phyloP scores from a whole-genome alignment of 2,113 vertebrate species.

The Emydocephalus ijimae region DNA sequence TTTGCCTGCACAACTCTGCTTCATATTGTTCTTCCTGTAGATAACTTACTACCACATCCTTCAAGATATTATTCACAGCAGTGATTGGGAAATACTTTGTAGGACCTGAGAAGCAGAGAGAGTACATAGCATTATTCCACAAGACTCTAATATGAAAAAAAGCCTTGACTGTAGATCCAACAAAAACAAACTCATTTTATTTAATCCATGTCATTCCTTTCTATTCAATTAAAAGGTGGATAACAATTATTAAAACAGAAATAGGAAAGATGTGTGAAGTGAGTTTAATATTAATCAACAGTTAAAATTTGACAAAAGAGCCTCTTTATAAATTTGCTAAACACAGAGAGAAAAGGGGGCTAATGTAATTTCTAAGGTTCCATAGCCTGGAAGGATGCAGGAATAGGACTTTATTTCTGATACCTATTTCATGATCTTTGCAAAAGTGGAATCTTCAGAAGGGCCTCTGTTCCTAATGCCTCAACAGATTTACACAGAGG shows the following conservation, averaged over 20 bases:
- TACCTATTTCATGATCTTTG: neutral
- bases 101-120: slow-evolving; percentile 67
- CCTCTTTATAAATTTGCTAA: neutral
- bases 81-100: slow-evolving; percentile 70
- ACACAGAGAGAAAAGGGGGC: neutral
- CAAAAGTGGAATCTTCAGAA: neutral
- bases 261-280: neutral
- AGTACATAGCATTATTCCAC: neutral
- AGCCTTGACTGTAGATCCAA: neutral
- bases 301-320: neutral
- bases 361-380: neutral
- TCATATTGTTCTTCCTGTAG: slow-evolving; percentile 83
- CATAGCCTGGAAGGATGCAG: neutral
- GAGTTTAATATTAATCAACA: neutral
- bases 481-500: neutral
- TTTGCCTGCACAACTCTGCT: slow-evolving; percentile 75
- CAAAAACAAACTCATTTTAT: neutral
- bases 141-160: neutral
- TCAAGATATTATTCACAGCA: slow-evolving; percentile 77
- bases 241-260: neutral
- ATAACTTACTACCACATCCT: slow-evolving; percentile 78
- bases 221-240: neutral
- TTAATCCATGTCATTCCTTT: neutral
- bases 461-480: neutral
- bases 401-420: neutral